Conservation (phyloP, 2,888 invertebrate genomes). For the Lordiphosa andalusiaca region DNA sequence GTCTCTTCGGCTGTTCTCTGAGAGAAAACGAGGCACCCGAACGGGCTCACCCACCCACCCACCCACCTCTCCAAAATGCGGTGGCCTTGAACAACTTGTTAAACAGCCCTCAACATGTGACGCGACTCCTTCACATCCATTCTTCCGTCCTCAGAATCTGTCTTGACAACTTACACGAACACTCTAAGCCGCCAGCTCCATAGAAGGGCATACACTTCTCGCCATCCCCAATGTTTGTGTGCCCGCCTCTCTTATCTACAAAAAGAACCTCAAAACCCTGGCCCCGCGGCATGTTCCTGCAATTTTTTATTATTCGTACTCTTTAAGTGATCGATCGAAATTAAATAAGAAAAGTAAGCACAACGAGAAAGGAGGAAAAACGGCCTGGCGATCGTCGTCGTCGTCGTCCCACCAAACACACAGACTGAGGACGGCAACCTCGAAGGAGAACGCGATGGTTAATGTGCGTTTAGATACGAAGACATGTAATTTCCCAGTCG, state of each 20-base stretch:
- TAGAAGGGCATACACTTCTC: background rate
- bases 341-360: slow-evolving; percentile 70
- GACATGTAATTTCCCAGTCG: slow-evolving; percentile 63
- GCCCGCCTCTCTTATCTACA: slow-evolving; percentile 29
- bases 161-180: slow-evolving; percentile 10
- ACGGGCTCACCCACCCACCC: background rate
- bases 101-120: background rate
- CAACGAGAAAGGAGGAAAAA: slow-evolving; percentile 45
- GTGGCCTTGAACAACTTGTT: slow-evolving; percentile 2
- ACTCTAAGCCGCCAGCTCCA: background rate
- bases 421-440: slow-evolving; percentile 12
- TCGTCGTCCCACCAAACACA: too few relatives aligned
- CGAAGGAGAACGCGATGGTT: slow-evolving; percentile 64
- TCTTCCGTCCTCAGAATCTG: slow-evolving; percentile 3
- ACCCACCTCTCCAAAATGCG: background rate
- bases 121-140: background rate
- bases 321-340: slow-evolving; percentile 71
- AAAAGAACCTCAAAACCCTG: slow-evolving; percentile 30
- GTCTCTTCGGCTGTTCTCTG: too few relatives aligned
- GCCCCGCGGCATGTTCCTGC: slow-evolving; percentile 58
- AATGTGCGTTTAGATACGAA: slow-evolving; percentile 73
- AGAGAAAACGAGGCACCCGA: too few relatives aligned
- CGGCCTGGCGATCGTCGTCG: slow-evolving; percentile 26
- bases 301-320: slow-evolving; percentile 70
- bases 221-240: slow-evolving; percentile 18